Conservation (phyloP, 2,113 vertebrate species). For the Centropristis striata region DNA sequence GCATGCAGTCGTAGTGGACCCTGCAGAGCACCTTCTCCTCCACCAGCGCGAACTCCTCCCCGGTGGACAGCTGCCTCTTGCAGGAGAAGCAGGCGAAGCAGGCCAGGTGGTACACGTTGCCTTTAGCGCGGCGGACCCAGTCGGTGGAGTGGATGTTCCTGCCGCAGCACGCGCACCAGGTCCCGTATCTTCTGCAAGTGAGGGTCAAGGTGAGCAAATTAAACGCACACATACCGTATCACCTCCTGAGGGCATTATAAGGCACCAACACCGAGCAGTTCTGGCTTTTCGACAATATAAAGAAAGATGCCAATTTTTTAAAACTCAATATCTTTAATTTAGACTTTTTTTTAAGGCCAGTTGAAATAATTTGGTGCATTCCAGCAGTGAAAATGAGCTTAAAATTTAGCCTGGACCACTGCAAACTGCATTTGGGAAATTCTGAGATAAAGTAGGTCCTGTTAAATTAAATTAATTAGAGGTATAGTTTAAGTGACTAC, state of each 20-base stretch:
- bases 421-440: no score
- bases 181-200: slow-evolving; percentile 92
- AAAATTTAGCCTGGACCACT: neutral
- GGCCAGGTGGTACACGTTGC: slow-evolving; percentile 96
- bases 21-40: slow-evolving; percentile 97
- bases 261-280: no score
- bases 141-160: slow-evolving; percentile 96
- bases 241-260: neutral
- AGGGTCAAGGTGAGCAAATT: neutral
- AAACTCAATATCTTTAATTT: neutral
- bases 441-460: neutral
- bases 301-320: neutral
- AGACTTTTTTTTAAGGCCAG: no score
- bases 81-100: slow-evolving; percentile 99
- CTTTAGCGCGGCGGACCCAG: slow-evolving; percentile 97
- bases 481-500: neutral
- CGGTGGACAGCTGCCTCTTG: slow-evolving; percentile 97
- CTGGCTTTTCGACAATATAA: no score
- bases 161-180: slow-evolving; percentile 96
- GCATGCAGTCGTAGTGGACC: slow-evolving; percentile 97
- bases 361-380: neutral
- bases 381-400: no score
- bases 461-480: neutral
- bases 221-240: neutral
- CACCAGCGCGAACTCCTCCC: slow-evolving; percentile 98